Evolutionary conservation across 1,140 invertebrate genomes (phyloP).

Genomic region (Ceratosolen solmsi): DNA sequence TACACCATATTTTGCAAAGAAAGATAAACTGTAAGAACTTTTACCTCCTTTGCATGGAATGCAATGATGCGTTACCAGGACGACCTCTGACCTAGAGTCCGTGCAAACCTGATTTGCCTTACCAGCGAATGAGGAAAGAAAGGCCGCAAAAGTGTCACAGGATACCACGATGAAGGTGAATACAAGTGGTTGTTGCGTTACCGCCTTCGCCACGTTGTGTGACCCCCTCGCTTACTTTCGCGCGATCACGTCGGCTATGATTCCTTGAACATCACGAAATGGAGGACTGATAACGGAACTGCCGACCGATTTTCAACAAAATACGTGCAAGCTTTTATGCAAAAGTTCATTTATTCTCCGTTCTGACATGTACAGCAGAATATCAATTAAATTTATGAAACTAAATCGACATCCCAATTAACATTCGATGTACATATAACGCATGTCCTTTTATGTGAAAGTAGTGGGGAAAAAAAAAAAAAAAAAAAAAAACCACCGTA

Average conservation of each 20-base stretch:
- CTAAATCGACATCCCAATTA: not conserved
- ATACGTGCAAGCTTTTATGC: not conserved
- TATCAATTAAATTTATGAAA: not conserved
- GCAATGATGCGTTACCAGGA: conserved; percentile 44
- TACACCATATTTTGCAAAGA: conserved; percentile 33
- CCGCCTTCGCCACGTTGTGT: conserved; percentile 3
- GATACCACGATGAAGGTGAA: not conserved
- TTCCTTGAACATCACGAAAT: conserved; percentile 39
- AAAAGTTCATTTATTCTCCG: not conserved
- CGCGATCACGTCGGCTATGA: conserved; percentile 46
- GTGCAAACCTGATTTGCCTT: not conserved
- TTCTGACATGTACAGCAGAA: not conserved
- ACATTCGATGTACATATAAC: not conserved
- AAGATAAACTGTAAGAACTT: conserved; percentile 54
- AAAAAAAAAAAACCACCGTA: too few relatives aligned
- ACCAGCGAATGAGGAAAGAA: not conserved
- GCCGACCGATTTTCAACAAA: conserved; percentile 16
- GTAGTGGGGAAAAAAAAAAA: too few relatives aligned
- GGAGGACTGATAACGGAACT: conserved; percentile 3
- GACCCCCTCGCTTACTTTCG: conserved; percentile 50
- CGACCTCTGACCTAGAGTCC: conserved; percentile 35
- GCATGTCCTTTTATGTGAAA: not conserved
- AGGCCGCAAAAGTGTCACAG: not conserved
- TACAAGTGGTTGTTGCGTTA: conserved; percentile 11
- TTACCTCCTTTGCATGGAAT: conserved; percentile 25